Percentiles rank a stretch among this genome's conserved stretches.
Evolutionary conservation across 2,888 invertebrate genomes (phyloP).

Genomic region (Epinotia nisella): DNA sequence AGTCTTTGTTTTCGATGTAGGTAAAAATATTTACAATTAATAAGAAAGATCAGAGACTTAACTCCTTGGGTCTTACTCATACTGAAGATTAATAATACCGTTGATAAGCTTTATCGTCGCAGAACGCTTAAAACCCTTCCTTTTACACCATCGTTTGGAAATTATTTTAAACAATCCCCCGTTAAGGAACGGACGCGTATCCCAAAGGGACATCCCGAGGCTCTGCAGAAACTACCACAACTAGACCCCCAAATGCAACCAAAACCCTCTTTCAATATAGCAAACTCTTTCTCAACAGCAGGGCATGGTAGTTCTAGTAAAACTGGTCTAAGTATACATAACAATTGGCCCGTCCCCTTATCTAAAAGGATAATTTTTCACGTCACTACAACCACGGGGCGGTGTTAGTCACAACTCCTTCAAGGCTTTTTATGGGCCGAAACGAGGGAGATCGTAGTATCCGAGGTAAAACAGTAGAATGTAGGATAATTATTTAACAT

Average conservation of each 20-base stretch:
- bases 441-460: constrained; percentile 54
- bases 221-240: constrained; percentile 49
- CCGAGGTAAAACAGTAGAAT: background rate
- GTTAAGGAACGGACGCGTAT: constrained; percentile 57
- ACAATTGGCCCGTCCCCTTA: constrained; percentile 76
- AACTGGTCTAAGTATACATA: constrained; percentile 64
- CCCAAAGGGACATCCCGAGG: constrained; percentile 58
- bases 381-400: constrained; percentile 73
- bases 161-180: constrained; percentile 65
- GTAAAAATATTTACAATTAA: no score
- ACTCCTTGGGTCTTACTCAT: background rate
- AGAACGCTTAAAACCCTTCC: constrained; percentile 41
- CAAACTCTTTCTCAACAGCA: background rate
- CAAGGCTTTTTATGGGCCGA: constrained; percentile 70
- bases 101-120: constrained; percentile 13
- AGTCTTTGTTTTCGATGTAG: no score
- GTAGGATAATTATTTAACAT: no score
- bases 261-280: constrained; percentile 7
- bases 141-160: constrained; percentile 53
- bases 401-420: constrained; percentile 78
- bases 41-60: no score
- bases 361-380: constrained; percentile 80
- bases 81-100: constrained; percentile 3
- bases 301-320: constrained; percentile 48
- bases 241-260: constrained; percentile 48